phyloP scores from a whole-genome alignment of 2,888 invertebrate genomes.

The Operophtera brumata region DNA sequence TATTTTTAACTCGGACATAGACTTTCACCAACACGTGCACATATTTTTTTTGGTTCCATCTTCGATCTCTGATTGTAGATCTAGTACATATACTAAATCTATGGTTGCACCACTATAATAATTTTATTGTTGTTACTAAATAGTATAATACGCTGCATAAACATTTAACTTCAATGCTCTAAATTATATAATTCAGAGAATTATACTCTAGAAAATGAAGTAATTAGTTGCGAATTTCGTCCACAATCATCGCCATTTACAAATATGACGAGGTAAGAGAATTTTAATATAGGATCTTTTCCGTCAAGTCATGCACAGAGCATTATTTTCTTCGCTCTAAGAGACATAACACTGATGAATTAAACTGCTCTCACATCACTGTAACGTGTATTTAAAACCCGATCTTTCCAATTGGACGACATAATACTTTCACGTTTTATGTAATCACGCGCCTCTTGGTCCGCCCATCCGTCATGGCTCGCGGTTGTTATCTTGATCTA shows the following conservation, averaged over 20 bases:
- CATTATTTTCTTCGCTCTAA: conserved; percentile 19
- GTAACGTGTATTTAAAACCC: conserved; percentile 49
- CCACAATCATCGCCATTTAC: conserved; percentile 7
- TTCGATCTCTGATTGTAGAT: too few species aligned
- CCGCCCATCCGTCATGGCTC: conserved; percentile 65
- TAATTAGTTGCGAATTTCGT: conserved; percentile 12
- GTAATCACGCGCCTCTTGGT: conserved; percentile 64
- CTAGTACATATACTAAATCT: too few species aligned
- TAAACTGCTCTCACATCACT: conserved; percentile 37
- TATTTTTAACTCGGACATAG: too few species aligned
- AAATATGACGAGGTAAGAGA: conserved; percentile 3
- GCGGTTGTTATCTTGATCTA: conserved; percentile 64
- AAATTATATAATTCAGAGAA: conserved; percentile 8
- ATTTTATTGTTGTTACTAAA: conserved; percentile 3
- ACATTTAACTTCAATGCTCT: conserved; percentile 2
- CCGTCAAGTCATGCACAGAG: conserved; percentile 11
- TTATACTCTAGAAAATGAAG: conserved; percentile 5
- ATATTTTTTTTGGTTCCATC: too few species aligned
- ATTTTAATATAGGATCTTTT: conserved; percentile 16
- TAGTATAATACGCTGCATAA: conserved; percentile 5
- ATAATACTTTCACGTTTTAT: conserved; percentile 71
- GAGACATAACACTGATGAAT: conserved; percentile 31
- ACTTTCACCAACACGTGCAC: too few species aligned
- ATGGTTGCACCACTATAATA: too few species aligned
- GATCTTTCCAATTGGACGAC: conserved; percentile 62